Evolutionary conservation across 2,113 vertebrate species (phyloP), one percentile per base, ranked within the genome.

Genomic region (Brachionichthys hirsutus): DNA sequence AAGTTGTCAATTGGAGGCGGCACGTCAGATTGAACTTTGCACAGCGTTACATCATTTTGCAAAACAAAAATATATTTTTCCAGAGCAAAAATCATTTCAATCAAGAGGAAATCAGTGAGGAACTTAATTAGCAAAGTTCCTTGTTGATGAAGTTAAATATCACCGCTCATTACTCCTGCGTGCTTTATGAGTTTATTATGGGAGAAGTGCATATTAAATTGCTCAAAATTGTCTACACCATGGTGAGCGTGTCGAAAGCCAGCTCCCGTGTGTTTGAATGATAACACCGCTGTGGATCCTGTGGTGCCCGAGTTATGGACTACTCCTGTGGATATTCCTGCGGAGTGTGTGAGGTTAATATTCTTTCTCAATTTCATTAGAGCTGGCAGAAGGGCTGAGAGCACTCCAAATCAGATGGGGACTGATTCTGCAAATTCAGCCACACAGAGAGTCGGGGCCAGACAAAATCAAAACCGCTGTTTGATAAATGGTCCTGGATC

Each of bases 281-380:
- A 75, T 81, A 64, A 76, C 34, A 38, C 49, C 53, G 20, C 42
- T 19, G 70, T 64, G 64, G 72, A 65, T 71, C 73, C 67, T 62
- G 72, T 56, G 22, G 64, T 42, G 79, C 74, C 67, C 95, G 94
- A 98, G 92, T 96, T 94, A 96, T 94, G 93, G 93, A 94, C 94
- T 94, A 89, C 92, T 85, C 92, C 92, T 91, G 92, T 94, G 93
- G 94, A 95, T 94, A 92, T 92, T 75, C 87, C 80, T 58, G 82
- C 84, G 94, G 89, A 87, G 95, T 91, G 93, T 93, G 94, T 94
- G 93, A 98, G 95, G 93, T 97, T 98, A 97, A 98, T 96, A 95
- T 97, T 95, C 95, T 95, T 93, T 95, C 94, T 94, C 94, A 76
- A 94, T 96, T 94, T 97, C 95, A 97, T 98, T 97, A 96, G 94